These are phyloP conservation scores for Carettochelys insculpta DNA, from an alignment of 2,113 vertebrate genomes.

Conservation along the genomic window DNA sequence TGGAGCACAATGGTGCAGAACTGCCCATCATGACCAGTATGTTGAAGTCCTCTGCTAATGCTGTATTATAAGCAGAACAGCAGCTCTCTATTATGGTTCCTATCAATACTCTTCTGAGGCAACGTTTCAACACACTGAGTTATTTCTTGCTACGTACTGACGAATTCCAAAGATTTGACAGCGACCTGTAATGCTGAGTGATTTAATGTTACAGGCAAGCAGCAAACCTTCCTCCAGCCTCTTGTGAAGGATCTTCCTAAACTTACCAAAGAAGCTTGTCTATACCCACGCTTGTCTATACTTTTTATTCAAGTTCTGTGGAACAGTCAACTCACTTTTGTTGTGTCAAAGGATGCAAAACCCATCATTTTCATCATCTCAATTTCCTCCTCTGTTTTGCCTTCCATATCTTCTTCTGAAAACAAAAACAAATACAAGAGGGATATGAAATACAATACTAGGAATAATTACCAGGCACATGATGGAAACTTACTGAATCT, in stretches of 20 bases:
- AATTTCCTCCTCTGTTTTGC: constrained; percentile 97
- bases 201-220: neutral
- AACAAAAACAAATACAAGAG: neutral
- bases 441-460: accelerated
- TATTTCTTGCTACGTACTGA: neutral
- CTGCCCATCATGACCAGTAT: neutral
- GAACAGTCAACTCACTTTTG: constrained; percentile 83
- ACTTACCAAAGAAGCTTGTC: neutral
- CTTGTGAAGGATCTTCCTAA: neutral
- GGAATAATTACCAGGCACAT: accelerated
- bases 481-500: neutral
- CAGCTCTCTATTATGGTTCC: neutral
- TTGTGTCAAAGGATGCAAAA: constrained; percentile 87
- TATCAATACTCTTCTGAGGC: neutral
- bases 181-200: neutral
- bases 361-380: constrained; percentile 99
- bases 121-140: neutral
- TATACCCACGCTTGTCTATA: too few relatives aligned
- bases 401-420: constrained; percentile 92
- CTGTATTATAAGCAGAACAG: neutral
- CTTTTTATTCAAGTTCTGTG: neutral
- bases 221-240: neutral
- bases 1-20: neutral
- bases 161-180: neutral
- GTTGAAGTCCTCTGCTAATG: neutral